Conservation (phyloP, 2,888 invertebrate species). For the Napeogenes inachia region DNA sequence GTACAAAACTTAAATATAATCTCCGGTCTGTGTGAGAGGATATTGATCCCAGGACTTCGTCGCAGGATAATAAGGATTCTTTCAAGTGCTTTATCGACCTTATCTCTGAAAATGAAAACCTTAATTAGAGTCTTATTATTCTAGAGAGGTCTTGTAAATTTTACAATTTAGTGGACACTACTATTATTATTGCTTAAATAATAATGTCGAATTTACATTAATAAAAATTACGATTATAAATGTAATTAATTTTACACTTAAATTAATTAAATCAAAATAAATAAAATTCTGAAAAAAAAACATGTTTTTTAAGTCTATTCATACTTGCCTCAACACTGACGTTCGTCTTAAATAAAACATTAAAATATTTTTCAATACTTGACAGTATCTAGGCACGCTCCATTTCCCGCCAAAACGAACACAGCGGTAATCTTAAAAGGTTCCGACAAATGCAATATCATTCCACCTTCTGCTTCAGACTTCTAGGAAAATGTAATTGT, state of each 20-base stretch:
- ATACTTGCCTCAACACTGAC: background rate
- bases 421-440: conserved; percentile 24
- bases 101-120: conserved; percentile 13
- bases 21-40: background rate
- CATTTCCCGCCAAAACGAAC: conserved; percentile 38
- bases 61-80: conserved; percentile 43
- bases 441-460: conserved; percentile 16
- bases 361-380: conserved; percentile 9
- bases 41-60: conserved; percentile 30
- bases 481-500: too few relatives aligned
- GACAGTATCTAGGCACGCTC: conserved; percentile 44
- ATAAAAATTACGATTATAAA: too few relatives aligned
- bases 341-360: background rate
- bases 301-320: too few relatives aligned
- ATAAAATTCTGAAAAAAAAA: too few relatives aligned
- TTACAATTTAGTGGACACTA: background rate
- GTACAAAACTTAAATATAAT: too few relatives aligned
- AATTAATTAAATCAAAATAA: too few relatives aligned
- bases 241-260: too few relatives aligned
- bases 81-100: conserved; percentile 31
- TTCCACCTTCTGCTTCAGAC: conserved; percentile 8
- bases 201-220: too few relatives aligned
- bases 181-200: too few relatives aligned
- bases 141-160: conserved; percentile 11
- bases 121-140: conserved; percentile 31